Evolutionary conservation across 2,113 vertebrate genomes (phyloP), one percentile per base, ranked within the genome.

Genomic region (Ophthalmolycus amberensis): DNA sequence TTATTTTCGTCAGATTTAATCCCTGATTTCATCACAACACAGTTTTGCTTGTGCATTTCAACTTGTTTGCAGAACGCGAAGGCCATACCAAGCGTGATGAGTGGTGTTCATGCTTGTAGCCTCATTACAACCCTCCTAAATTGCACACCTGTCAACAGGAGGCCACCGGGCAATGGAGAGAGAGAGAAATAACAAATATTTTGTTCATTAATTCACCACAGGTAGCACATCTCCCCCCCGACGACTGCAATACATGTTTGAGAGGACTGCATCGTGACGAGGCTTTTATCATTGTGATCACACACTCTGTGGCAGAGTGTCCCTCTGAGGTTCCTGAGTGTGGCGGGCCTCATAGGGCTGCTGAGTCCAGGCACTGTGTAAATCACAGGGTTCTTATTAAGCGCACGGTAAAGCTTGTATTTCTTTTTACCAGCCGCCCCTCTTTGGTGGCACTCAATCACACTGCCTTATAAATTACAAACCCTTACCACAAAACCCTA

Each of bases 321-420:
- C 71, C 79, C 90, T 77, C 65, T 9, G 66, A 67, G 82, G 74
- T 58, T 44, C 85, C 79, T 65, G 67, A 89, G 80, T 75, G 48
- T 6, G 42, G 40, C 18, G 67, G 74, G 87, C 82, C 77, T 82
- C 77, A 25, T 6, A 38, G 22, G 38, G 46, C 77, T 48, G 72
- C 74, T 38, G 46, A 77, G 50, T 71, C 29, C n/a, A 32, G 68
- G 25, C 62, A 58, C 27, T 54, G 3, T 64, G 25, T 92, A 89
- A 90, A 93, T 89, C 87, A 93, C 60, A 59, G 56, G 34, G 59
- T 79, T 58, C 85, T 84, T 87, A 88, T 91, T 86, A 91, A 83
- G 70, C 42, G 22, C 12, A 18, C 56, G 65, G 52, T 58, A 58
- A 80, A 78, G 77, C 80, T 56, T 66, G 64, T 62, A 76, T 85